Evolutionary conservation across 2,888 invertebrate genomes (phyloP).

Genomic region (Epistrophe grossulariae): DNA sequence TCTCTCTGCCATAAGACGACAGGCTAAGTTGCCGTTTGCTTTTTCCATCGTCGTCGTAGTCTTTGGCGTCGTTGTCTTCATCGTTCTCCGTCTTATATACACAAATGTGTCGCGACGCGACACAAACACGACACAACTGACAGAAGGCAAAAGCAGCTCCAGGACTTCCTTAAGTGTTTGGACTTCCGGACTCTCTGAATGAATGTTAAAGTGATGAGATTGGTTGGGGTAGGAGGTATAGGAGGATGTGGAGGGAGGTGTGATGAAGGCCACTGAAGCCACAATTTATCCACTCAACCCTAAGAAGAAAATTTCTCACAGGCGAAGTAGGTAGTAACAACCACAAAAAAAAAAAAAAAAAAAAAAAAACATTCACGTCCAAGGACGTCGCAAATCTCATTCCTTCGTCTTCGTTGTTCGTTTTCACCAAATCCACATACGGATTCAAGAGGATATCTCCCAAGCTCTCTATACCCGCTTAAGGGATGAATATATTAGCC

Average conservation of each 20-base stretch:
- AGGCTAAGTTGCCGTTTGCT: constrained; percentile 10
- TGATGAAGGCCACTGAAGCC: constrained; percentile 69
- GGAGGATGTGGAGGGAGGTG: background rate
- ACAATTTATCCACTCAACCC: constrained; percentile 70
- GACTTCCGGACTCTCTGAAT: constrained; percentile 74
- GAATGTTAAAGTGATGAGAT: constrained; percentile 42
- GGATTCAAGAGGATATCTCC: constrained; percentile 54
- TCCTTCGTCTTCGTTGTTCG: constrained; percentile 35
- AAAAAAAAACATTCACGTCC: constrained; percentile 50
- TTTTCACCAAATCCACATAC: constrained; percentile 41
- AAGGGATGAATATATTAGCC: constrained; percentile 76
- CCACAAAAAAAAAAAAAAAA: constrained; percentile 37
- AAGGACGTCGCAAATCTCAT: constrained; percentile 73
- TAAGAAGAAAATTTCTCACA: constrained; percentile 39
- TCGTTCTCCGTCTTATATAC: constrained; percentile 46
- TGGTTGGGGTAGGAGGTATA: background rate
- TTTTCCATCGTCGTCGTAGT: constrained; percentile 30
- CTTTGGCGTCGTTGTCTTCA: constrained; percentile 49
- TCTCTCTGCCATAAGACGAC: constrained; percentile 31
- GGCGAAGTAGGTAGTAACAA: background rate
- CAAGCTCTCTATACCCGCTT: constrained; percentile 55
- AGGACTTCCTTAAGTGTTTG: constrained; percentile 76
- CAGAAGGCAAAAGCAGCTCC: constrained; percentile 42
- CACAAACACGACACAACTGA: constrained; percentile 39
- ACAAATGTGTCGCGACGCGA: constrained; percentile 69